A percentile compares a stretch with the other conserved stretches of the same genome.
Conservation (phyloP, 2,797 vertebrate genomes). For the Picus viridis region DNA sequence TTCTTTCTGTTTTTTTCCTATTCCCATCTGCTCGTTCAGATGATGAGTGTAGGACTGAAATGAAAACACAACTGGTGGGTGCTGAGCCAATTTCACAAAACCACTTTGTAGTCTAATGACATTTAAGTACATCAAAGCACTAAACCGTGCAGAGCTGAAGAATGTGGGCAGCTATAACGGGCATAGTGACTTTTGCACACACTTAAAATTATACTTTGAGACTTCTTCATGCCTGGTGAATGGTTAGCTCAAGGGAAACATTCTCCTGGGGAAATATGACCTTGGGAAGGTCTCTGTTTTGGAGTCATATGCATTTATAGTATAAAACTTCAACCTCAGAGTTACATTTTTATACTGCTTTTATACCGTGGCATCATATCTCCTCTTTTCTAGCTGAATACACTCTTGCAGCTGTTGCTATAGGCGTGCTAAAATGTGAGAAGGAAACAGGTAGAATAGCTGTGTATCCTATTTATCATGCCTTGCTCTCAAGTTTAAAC, state of each 20-base stretch:
- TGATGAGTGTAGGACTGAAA: not conserved
- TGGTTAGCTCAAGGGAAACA: not conserved
- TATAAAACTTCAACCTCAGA: not conserved
- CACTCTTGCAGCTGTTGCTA: not conserved
- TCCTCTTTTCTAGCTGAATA: not conserved
- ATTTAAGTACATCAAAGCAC: not conserved
- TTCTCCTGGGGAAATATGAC: not conserved
- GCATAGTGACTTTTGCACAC: not conserved
- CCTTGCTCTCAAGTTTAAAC: not conserved
- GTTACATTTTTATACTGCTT: not conserved
- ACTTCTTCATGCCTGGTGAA: not conserved
- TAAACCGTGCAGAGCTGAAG: not conserved
- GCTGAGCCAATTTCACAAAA: not conserved
- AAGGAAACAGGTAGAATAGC: not conserved
- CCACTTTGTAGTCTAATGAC: not conserved
- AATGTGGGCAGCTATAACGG: not conserved
- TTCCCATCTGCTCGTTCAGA: constrained; percentile 6
- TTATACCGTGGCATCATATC: not conserved
- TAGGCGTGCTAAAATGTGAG: not conserved
- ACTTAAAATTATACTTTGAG: not conserved
- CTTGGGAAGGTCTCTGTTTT: not conserved
- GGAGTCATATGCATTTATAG: not conserved
- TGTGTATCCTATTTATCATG: not conserved
- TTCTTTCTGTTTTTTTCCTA: not conserved
- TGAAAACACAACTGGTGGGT: not conserved